Conservation (phyloP, 2,113 vertebrate genomes). For the Miniopterus natalensis region DNA sequence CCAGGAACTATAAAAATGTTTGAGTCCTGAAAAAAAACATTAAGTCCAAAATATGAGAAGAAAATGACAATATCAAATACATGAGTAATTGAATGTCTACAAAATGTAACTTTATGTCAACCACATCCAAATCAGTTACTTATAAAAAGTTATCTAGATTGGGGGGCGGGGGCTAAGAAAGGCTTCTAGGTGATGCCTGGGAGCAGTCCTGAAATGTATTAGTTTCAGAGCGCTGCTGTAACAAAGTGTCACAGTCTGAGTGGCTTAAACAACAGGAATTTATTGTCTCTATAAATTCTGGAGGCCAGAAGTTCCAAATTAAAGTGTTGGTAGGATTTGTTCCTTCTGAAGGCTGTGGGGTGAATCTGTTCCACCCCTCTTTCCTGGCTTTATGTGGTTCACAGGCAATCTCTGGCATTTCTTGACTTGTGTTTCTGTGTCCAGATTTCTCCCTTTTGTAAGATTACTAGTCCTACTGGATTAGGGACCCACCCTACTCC, state of each 20-base stretch:
- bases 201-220: background rate
- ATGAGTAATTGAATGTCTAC: background rate
- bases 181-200: too few species aligned
- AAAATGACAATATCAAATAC: constrained; percentile 22
- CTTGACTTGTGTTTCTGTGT: background rate
- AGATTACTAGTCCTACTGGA: background rate
- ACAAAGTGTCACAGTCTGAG: background rate
- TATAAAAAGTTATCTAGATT: background rate
- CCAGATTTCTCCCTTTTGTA: background rate
- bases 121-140: background rate
- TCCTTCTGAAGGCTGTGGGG: background rate
- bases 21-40: background rate
- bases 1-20: background rate
- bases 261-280: background rate
- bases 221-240: background rate
- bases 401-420: background rate
- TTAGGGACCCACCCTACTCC: background rate
- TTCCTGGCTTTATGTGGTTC: too few species aligned
- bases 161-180: background rate
- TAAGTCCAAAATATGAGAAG: constrained; percentile 28
- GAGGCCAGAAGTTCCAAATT: background rate
- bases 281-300: background rate
- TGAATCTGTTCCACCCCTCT: background rate
- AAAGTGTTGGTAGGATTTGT: background rate
- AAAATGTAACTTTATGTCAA: constrained; percentile 4